These are phyloP conservation scores for Phylloscopus whistleri DNA, from an alignment of 2,113 vertebrate species.

Conservation along the genomic window DNA sequence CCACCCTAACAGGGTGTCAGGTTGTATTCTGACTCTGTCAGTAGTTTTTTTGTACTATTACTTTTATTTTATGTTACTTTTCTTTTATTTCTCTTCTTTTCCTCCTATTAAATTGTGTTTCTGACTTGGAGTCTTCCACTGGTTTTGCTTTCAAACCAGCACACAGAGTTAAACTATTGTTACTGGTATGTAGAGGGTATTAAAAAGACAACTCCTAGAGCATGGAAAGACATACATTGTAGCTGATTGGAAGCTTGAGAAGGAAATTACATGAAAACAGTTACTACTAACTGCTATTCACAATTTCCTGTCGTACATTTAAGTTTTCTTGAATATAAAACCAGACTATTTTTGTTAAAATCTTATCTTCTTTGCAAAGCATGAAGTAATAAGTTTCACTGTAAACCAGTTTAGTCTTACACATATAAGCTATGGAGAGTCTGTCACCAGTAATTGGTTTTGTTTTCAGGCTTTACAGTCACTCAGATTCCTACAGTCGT, in stretches of 20 bases:
- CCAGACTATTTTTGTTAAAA: background rate
- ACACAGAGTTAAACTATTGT: background rate
- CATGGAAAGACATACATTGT: background rate
- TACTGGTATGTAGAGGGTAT: background rate
- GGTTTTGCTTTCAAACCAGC: too few species aligned
- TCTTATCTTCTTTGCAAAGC: background rate
- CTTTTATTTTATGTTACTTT: too few species aligned
- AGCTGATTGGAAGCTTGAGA: background rate
- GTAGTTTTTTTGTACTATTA: too few species aligned
- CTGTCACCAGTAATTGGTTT: background rate
- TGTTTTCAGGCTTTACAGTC: background rate
- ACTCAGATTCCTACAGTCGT: background rate
- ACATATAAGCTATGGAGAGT: rapidly evolving
- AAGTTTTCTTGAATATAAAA: background rate
- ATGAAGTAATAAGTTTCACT: background rate
- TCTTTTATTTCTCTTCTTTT: too few species aligned
- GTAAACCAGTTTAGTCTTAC: background rate
- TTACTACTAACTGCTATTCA: background rate
- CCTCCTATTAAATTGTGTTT: too few species aligned
- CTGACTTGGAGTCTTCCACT: too few species aligned
- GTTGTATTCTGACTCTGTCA: too few species aligned
- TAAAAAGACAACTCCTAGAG: background rate
- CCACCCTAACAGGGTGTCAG: too few species aligned
- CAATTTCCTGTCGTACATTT: background rate
- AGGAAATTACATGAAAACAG: background rate